A percentile compares a stretch with the other conserved stretches of the same genome.
phyloP scores from a whole-genome alignment of 2,888 invertebrate genomes.

The Callimorpha dominula region DNA sequence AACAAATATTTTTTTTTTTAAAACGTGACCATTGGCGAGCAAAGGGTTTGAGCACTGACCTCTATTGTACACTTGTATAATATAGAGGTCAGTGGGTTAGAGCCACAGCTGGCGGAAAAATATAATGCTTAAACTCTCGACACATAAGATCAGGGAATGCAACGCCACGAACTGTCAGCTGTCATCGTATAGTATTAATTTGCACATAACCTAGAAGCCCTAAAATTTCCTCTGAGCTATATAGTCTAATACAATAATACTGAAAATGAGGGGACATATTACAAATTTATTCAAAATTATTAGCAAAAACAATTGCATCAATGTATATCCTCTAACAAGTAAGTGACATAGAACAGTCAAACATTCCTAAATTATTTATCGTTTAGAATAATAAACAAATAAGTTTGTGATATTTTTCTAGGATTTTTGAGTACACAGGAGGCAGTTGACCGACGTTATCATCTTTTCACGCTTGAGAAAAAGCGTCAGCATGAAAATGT shows the following conservation, averaged over 20 bases:
- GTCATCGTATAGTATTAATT: not conserved
- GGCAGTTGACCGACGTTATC: conserved; percentile 87
- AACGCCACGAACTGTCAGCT: not conserved
- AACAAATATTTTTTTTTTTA: no score
- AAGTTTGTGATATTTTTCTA: conserved; percentile 51
- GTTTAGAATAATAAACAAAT: not conserved
- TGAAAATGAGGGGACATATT: conserved; percentile 71
- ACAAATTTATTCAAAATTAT: conserved; percentile 61
- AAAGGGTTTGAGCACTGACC: no score
- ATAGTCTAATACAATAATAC: conserved; percentile 27
- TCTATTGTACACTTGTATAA: no score
- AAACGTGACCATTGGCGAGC: no score
- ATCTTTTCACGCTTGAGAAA: conserved; percentile 92
- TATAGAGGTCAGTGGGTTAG: no score
- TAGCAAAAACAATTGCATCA: conserved; percentile 55
- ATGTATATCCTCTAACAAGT: conserved; percentile 57
- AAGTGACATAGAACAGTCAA: conserved; percentile 36
- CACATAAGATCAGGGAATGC: not conserved
- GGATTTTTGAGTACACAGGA: conserved; percentile 84
- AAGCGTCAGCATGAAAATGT: conserved; percentile 90
- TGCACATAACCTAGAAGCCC: conserved; percentile 53
- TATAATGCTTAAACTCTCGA: not conserved
- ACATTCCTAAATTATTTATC: not conserved
- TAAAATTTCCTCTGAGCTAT: conserved; percentile 8
- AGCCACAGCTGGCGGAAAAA: not conserved